Evolutionary conservation across 1,140 invertebrate genomes (phyloP).

Genomic region (Drosophila neocordata): DNA sequence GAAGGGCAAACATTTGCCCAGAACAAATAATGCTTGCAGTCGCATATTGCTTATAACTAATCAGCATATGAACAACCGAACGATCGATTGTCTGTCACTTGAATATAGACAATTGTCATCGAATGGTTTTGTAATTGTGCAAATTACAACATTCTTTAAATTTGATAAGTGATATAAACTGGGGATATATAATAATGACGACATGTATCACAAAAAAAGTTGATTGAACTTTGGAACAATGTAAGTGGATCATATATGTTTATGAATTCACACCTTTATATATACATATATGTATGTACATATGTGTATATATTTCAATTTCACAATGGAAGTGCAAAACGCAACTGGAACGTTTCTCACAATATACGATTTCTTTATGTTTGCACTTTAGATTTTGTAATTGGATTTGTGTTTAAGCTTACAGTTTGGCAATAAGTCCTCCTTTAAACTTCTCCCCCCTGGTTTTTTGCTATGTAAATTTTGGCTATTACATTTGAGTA

Average conservation of each 20-base stretch:
- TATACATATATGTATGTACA: too few species aligned
- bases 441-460: too few species aligned
- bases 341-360: not conserved
- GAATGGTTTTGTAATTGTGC: not conserved
- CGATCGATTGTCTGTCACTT: not conserved
- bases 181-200: not conserved
- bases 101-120: not conserved
- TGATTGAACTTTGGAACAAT: constrained; percentile 26
- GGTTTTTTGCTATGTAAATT: too few species aligned
- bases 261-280: too few species aligned
- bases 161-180: constrained; percentile 5
- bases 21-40: not conserved
- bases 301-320: not conserved
- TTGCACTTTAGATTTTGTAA: constrained; percentile 1
- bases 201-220: constrained; percentile 9
- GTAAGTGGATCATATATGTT: too few species aligned
- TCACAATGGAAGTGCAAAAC: constrained; percentile 9
- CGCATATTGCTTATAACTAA: not conserved
- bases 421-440: too few species aligned
- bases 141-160: constrained; percentile 5
- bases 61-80: not conserved
- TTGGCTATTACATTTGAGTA: not conserved
- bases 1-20: constrained; percentile 1
- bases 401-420: not conserved
- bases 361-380: not conserved